Evolutionary conservation across 2,888 invertebrate genomes (phyloP).

Genomic region (Loripinus fragilis): DNA sequence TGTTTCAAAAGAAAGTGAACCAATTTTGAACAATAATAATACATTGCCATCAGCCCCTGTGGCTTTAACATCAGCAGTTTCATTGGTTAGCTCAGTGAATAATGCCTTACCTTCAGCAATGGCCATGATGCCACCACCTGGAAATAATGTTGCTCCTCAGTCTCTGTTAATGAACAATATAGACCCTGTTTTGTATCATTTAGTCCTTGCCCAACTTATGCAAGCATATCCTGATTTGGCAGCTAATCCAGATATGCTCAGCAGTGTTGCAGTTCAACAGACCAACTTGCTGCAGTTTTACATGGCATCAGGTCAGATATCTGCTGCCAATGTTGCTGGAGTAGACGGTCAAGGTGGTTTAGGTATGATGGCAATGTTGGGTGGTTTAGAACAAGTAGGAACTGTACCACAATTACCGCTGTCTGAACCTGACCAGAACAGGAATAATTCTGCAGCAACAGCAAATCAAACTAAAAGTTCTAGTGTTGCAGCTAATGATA

Average conservation of each 20-base stretch:
- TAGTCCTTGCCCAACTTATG: slow-evolving; percentile 60
- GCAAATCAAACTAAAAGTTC: background rate
- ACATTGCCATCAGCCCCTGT: background rate
- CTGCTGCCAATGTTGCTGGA: background rate
- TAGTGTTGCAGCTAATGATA: background rate
- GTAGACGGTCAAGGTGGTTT: background rate
- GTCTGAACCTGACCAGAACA: background rate
- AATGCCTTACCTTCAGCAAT: background rate
- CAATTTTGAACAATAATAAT: background rate
- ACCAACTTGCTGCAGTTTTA: slow-evolving; percentile 65
- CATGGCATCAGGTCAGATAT: slow-evolving; percentile 29
- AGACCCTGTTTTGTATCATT: slow-evolving; percentile 52
- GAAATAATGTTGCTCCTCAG: background rate
- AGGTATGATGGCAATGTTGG: background rate
- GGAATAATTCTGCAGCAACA: background rate
- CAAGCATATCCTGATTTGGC: slow-evolving; percentile 65
- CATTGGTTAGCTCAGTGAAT: background rate
- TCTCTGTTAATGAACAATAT: background rate
- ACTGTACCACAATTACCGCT: background rate
- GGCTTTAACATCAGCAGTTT: background rate
- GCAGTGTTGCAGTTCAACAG: slow-evolving; percentile 62
- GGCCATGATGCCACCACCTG: background rate
- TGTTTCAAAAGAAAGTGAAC: background rate
- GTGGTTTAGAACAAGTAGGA: background rate
- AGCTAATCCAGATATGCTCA: slow-evolving; percentile 58